phyloP scores from a whole-genome alignment of 2,888 invertebrate species.

The Crematogaster levior region DNA sequence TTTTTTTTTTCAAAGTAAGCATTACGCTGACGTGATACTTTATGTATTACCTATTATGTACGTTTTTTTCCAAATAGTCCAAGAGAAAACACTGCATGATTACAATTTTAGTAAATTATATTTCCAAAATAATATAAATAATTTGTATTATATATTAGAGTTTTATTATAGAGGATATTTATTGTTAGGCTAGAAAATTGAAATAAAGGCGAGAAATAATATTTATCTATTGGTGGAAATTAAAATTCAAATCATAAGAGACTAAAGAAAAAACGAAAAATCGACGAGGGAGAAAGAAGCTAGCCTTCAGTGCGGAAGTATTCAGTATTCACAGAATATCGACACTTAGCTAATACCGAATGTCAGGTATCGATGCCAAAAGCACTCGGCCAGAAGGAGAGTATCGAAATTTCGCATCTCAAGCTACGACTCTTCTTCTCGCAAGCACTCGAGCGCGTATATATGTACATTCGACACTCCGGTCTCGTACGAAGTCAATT shows the following conservation, averaged over 20 bases:
- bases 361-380: constrained; percentile 9
- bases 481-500: constrained; percentile 77
- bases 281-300: background rate
- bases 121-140: background rate
- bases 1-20: background rate
- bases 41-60: background rate
- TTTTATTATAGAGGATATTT: background rate
- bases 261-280: background rate
- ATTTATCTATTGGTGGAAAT: background rate
- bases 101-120: background rate
- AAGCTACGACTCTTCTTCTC: constrained; percentile 34
- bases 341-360: background rate
- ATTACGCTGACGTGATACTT: background rate
- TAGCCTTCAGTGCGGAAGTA: background rate
- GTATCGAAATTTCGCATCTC: constrained; percentile 21
- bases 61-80: background rate
- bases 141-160: background rate
- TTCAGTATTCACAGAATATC: background rate
- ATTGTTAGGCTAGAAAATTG: background rate
- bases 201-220: background rate
- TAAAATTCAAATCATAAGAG: background rate
- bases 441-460: constrained; percentile 22
- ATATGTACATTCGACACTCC: constrained; percentile 68
- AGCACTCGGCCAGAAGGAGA: background rate
- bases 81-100: background rate